These are phyloP conservation scores for Nymphalis c-album DNA, from an alignment of 2,888 invertebrate species.

Conservation along the genomic window DNA sequence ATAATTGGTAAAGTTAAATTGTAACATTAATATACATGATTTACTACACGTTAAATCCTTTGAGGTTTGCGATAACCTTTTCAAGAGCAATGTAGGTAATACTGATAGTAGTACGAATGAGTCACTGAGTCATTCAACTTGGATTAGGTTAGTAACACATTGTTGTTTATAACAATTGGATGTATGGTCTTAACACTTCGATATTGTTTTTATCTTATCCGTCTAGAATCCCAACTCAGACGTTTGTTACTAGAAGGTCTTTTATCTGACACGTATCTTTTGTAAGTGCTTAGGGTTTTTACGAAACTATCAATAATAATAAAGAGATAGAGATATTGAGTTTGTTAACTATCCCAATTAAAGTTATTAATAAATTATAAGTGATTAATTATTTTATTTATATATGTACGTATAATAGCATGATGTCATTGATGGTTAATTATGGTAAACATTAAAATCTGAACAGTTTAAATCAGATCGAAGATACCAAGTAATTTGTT, in stretches of 20 bases:
- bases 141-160: conserved; percentile 31
- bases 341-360: too few relatives aligned
- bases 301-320: too few relatives aligned
- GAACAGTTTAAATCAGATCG: too few relatives aligned
- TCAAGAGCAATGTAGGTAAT: conserved; percentile 55
- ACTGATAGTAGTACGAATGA: conserved; percentile 61
- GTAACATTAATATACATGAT: conserved; percentile 40
- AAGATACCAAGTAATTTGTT: too few relatives aligned
- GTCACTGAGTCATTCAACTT: conserved; percentile 72
- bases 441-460: too few relatives aligned
- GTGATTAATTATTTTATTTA: too few relatives aligned
- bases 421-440: too few relatives aligned
- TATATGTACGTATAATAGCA: too few relatives aligned
- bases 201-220: not conserved
- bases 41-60: conserved; percentile 24
- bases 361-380: too few relatives aligned
- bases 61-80: conserved; percentile 61
- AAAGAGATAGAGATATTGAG: too few relatives aligned
- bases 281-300: too few relatives aligned
- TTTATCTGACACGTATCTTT: too few relatives aligned
- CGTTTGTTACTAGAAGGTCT: not conserved
- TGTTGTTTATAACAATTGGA: conserved; percentile 9
- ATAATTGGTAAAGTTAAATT: conserved; percentile 41
- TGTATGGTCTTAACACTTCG: not conserved
- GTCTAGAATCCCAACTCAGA: not conserved